phyloP scores from a whole-genome alignment of 2,888 invertebrate genomes.

The Pristionchus arcanus region DNA sequence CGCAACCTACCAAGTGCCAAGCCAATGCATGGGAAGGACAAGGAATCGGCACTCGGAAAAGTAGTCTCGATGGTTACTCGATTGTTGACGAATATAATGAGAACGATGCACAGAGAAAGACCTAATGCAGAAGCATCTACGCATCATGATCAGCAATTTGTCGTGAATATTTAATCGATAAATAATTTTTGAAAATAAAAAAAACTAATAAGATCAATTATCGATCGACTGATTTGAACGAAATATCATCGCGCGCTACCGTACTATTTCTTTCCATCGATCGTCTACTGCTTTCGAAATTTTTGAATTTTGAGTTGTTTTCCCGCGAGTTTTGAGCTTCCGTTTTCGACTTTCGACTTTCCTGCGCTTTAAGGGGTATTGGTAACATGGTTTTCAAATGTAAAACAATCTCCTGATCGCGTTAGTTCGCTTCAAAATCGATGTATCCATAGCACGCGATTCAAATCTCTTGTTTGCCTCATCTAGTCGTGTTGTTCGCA shows the following conservation, averaged over 20 bases:
- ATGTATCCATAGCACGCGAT: no score
- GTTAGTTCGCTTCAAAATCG: no score
- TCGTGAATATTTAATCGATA: background rate
- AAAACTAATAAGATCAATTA: background rate
- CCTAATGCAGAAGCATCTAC: background rate
- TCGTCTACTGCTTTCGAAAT: background rate
- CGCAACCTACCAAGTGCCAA: background rate
- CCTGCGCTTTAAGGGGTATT: background rate
- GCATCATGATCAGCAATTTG: background rate
- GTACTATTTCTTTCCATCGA: background rate
- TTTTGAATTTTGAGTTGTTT: background rate
- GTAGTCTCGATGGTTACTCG: background rate
- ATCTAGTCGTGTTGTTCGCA: no score
- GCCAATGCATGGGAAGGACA: background rate
- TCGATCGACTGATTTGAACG: background rate
- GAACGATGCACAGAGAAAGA: background rate
- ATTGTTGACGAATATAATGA: background rate
- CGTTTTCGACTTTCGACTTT: background rate
- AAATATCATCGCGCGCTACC: background rate
- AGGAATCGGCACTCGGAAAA: background rate
- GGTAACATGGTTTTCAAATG: no score
- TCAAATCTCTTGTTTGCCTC: no score
- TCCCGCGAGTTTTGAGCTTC: background rate
- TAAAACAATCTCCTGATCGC: no score
- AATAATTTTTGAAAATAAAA: background rate